Evolutionary conservation across 2,888 invertebrate genomes (phyloP), one percentile per base, ranked within the genome.

Genomic region (Pachycephus smyrnensis): DNA sequence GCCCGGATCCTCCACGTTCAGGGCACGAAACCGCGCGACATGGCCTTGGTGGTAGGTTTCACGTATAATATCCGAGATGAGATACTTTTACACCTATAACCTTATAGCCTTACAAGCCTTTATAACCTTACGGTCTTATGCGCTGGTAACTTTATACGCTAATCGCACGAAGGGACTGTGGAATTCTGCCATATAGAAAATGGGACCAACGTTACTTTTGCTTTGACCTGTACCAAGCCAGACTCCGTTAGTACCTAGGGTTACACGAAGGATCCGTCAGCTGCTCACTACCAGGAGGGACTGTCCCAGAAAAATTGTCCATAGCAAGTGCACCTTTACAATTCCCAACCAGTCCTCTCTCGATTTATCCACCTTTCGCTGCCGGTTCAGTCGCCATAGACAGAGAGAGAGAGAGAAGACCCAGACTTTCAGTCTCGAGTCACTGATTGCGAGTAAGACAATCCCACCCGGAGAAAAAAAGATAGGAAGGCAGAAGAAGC

Each of bases 41-140:
- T 90, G 90, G 90, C 90, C 86, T 88, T 90, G 80, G 89, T 90
- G 90, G 90, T 90, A 90, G 80, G 90, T 90, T 86, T 73, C 69
- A 55, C 55, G 55, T 55, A 55, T 55, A 55, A 55, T 55, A 23
- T 55, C 55, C 55, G 55, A 55, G 55, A 23, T 23, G 23, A 55
- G 55, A 55, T 55, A 55, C 55, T 55, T 9, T 55, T 55, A 55
- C 55, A 23, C 6, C 55, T 23, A 55, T 55, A 23, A 23, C 55
- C 55, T 55, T 23, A 55, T 23, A 55, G 55, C 55, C 55, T 55
- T n/a, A n/a, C n/a, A n/a, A n/a, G n/a, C n/a, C n/a, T 33, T 55
- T 55, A 55, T 23, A 55, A 23, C 23, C 23, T 55, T 55, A 55
- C 23, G 55, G 9, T 55, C 55, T 23, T 55, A 55, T 55, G 23